phyloP scores from a whole-genome alignment of 2,888 invertebrate genomes.

The Torymus tubicola region DNA sequence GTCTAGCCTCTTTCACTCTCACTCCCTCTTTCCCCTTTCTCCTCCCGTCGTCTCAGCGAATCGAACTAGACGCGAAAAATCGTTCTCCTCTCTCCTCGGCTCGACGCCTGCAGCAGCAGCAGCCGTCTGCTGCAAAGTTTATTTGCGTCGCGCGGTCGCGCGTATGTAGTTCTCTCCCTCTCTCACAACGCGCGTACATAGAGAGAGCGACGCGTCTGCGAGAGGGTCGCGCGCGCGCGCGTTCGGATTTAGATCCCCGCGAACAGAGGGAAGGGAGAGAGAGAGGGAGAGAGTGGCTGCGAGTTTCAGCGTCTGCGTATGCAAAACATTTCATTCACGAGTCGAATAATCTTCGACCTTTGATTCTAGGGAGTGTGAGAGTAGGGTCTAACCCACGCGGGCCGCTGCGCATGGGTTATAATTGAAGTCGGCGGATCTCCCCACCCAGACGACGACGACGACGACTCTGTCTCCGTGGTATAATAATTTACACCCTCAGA shows the following conservation, averaged over 20 bases:
- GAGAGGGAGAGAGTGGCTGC: slow-evolving; percentile 61
- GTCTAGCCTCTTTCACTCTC: not conserved
- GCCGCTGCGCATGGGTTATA: slow-evolving; percentile 22
- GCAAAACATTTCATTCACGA: slow-evolving; percentile 76
- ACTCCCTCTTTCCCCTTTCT: not conserved
- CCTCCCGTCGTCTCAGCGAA: too few relatives aligned
- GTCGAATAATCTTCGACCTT: slow-evolving; percentile 47
- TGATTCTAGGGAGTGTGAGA: slow-evolving; percentile 11
- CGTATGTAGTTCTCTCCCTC: not conserved
- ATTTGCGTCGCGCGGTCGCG: slow-evolving; percentile 31
- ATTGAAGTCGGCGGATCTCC: slow-evolving; percentile 40
- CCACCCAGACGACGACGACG: slow-evolving; percentile 2
- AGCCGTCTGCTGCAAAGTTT: slow-evolving; percentile 6
- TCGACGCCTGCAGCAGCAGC: slow-evolving; percentile 40
- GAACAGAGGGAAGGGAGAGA: not conserved
- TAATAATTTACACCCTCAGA: slow-evolving; percentile 31
- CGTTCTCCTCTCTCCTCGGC: not conserved
- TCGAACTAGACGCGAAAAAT: slow-evolving; percentile 8
- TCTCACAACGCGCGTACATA: too few relatives aligned
- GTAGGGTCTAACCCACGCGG: not conserved
- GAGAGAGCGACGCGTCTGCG: not conserved
- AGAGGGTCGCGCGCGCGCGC: slow-evolving; percentile 36
- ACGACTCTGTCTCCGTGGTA: not conserved
- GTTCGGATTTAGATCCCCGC: slow-evolving; percentile 68
- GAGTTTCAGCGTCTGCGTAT: slow-evolving; percentile 75